Percentiles rank a stretch among this genome's conserved stretches.
phyloP scores from a whole-genome alignment of 2,797 vertebrate species.

The Agapornis canus region DNA sequence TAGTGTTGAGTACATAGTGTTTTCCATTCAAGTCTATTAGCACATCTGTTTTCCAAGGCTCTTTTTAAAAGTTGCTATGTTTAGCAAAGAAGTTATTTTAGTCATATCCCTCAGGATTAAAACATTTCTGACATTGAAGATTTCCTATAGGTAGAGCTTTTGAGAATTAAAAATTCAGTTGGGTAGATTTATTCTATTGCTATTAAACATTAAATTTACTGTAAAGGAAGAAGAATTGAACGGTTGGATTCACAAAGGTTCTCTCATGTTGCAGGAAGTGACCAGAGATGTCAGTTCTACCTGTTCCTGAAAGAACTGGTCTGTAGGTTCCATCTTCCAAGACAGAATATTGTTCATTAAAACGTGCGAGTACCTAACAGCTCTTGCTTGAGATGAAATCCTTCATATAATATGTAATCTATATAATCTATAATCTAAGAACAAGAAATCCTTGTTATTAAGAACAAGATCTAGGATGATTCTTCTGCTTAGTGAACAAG shows the following conservation, averaged over 20 bases:
- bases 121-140: background rate
- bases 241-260: background rate
- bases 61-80: background rate
- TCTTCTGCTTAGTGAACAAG: background rate
- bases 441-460: background rate
- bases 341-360: background rate
- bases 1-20: background rate
- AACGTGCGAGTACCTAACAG: background rate
- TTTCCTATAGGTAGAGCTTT: background rate
- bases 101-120: background rate
- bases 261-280: background rate
- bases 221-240: background rate
- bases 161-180: background rate
- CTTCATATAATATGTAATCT: background rate
- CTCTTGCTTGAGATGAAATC: background rate
- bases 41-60: conserved; percentile 51
- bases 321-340: background rate
- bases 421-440: background rate
- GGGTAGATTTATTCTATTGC: background rate
- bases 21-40: conserved; percentile 6
- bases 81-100: background rate
- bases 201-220: background rate
- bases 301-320: background rate
- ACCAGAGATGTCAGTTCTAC: background rate
- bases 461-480: background rate